Base-by-base conservation (phyloP, 2,797 vertebrate species). In the Spinibarbus caldwelli region DNA sequence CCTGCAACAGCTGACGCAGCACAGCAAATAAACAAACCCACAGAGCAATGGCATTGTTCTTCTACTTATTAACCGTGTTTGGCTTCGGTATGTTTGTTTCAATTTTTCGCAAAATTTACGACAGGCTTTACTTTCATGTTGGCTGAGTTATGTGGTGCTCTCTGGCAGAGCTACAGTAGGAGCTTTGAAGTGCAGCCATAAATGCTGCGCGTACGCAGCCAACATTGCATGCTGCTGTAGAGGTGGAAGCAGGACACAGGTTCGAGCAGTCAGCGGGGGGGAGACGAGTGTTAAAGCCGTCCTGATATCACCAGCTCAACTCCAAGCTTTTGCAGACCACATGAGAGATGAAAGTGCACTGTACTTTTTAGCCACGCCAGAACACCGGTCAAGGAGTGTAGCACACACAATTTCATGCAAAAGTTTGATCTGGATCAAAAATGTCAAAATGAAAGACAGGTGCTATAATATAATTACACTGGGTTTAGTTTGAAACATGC, bases 161-260 rank as follows among this genome's bases (percentile, higher is more conserved):
- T 92, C 88, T 92, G 91, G 91, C 90, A 90, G 71, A 80, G 81
- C 84, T 91, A 85, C 90, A 85, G 89, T 84, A 88, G 84, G 86
- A 82, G 89, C 93, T 94, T 94, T 94, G 92, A 94, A 93, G 91
- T 94, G 78, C 76, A 78, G 91, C 93, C 91, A 92, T 92, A 90
- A 93, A 92, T 86, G 77, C 80, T 76, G 64, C 11, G 64, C 85
- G 81, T 43, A 64, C 80, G 86, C 29, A 15, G 89, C 90, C 91
- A 90, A 90, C 70, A 90, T 87, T 72, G 86, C 89, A 77, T 77
- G 86, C 89, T 92, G 86, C 86, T 89, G 80, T 68, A 67, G 82
- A 87, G 88, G 89, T 88, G 90, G 87, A 90, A 68, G 90, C 87
- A 88, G 89, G 89, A 91, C 88, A 86, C 86, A 81, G 89, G 88